Conservation (phyloP, 1,140 invertebrate genomes). For the Ceratitis capitata region DNA sequence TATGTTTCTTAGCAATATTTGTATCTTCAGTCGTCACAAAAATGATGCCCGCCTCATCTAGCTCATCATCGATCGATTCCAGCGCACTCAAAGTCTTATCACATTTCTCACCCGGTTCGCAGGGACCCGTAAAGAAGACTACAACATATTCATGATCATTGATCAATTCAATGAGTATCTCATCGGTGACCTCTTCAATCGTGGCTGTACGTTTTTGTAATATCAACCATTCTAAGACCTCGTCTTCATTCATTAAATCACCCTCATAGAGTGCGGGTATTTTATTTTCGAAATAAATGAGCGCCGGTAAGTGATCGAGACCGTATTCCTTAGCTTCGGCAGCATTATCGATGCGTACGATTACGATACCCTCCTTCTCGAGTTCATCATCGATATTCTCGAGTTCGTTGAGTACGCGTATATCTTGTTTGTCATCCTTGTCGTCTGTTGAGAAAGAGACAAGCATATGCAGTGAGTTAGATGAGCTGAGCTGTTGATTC, state of each 20-base stretch:
- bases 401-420: conserved; percentile 85
- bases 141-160: conserved; percentile 93
- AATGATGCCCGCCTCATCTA: conserved; percentile 92
- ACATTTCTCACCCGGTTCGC: conserved; percentile 86
- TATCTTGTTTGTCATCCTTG: conserved; percentile 89
- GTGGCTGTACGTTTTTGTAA: conserved; percentile 91
- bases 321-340: conserved; percentile 90
- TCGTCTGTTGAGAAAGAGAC: conserved; percentile 76
- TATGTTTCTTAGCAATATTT: conserved; percentile 83
- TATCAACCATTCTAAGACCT: conserved; percentile 89
- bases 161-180: conserved; percentile 87
- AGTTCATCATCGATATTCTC: conserved; percentile 94
- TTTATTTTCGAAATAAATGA: conserved; percentile 92
- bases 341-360: conserved; percentile 88
- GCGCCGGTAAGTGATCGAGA: conserved; percentile 86
- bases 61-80: conserved; percentile 93
- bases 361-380: conserved; percentile 88
- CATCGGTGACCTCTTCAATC: conserved; percentile 94
- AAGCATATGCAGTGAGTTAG: background rate
- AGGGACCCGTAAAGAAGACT: conserved; percentile 91
- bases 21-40: conserved; percentile 93
- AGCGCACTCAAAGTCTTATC: conserved; percentile 85
- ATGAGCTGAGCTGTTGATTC: too few relatives aligned
- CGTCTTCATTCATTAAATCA: conserved; percentile 90
- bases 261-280: conserved; percentile 92